phyloP scores from a whole-genome alignment of 2,113 vertebrate genomes.

The Pelodiscus sinensis region DNA sequence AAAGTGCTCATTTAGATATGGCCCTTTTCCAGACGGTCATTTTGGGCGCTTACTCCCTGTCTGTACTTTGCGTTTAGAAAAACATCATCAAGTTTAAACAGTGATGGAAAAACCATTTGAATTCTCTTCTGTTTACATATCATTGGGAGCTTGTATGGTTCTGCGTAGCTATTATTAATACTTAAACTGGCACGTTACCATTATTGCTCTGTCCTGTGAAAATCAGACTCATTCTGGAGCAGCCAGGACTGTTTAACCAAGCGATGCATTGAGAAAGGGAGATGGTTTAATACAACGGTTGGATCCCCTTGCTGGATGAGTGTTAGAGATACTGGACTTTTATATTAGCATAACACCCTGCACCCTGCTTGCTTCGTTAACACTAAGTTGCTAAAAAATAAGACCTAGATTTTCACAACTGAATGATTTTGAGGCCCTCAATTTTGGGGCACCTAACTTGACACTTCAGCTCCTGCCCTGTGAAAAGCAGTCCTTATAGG shows the following conservation, averaged over 20 bases:
- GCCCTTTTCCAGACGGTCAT: not conserved
- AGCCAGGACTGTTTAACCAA: fast-evolving
- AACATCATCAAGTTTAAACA: conserved; percentile 34
- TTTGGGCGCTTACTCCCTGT: not conserved
- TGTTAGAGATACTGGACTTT: not conserved
- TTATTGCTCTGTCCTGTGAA: not conserved
- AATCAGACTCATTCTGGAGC: fast-evolving
- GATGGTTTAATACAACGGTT: fast-evolving
- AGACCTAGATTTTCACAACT: not conserved
- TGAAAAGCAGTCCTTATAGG: fast-evolving
- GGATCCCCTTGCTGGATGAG: not conserved
- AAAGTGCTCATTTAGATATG: conserved; percentile 23
- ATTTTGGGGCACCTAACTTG: not conserved
- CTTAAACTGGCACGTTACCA: not conserved
- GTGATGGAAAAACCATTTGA: conserved; percentile 36
- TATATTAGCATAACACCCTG: not conserved
- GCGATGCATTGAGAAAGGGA: fast-evolving
- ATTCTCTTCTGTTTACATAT: conserved; percentile 59
- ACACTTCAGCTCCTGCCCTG: fast-evolving
- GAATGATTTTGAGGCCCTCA: fast-evolving
- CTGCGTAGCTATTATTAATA: conserved; percentile 34
- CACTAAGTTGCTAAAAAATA: not conserved
- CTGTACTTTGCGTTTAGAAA: conserved; percentile 33
- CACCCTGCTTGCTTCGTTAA: not conserved
- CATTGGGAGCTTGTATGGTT: not conserved